These are phyloP conservation scores for Formica aserva DNA, from an alignment of 2,888 invertebrate species.

Conservation along the genomic window DNA sequence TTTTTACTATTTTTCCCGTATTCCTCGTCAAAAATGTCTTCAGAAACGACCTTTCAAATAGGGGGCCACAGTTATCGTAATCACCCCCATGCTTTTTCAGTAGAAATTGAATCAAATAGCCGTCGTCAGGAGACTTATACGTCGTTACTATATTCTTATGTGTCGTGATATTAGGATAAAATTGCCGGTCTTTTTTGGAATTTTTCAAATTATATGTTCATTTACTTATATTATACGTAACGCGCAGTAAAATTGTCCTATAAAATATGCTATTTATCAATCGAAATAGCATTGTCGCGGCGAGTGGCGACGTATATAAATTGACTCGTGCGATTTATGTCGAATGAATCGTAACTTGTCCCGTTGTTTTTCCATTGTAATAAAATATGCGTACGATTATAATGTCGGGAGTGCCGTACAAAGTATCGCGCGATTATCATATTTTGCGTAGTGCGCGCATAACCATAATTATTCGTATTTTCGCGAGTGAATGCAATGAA, in stretches of 20 bases:
- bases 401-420: neutral
- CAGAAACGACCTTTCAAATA: too few relatives aligned
- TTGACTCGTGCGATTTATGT: neutral
- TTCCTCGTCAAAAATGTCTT: too few relatives aligned
- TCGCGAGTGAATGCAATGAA: neutral
- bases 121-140: neutral
- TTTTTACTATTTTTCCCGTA: too few relatives aligned
- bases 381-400: neutral
- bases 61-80: too few relatives aligned
- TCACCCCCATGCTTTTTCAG: neutral
- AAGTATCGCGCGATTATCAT: neutral
- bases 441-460: neutral
- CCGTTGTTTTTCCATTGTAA: neutral
- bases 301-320: neutral
- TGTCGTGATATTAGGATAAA: neutral
- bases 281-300: neutral
- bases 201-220: neutral
- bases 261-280: neutral
- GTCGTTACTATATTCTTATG: neutral
- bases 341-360: neutral
- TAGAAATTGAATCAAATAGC: neutral
- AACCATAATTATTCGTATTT: neutral
- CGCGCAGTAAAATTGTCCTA: neutral
- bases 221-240: neutral
- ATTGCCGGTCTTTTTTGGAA: neutral